These are phyloP conservation scores for Macrosoma leucophasiata DNA, from an alignment of 2,888 invertebrate genomes.

Conservation along the genomic window DNA sequence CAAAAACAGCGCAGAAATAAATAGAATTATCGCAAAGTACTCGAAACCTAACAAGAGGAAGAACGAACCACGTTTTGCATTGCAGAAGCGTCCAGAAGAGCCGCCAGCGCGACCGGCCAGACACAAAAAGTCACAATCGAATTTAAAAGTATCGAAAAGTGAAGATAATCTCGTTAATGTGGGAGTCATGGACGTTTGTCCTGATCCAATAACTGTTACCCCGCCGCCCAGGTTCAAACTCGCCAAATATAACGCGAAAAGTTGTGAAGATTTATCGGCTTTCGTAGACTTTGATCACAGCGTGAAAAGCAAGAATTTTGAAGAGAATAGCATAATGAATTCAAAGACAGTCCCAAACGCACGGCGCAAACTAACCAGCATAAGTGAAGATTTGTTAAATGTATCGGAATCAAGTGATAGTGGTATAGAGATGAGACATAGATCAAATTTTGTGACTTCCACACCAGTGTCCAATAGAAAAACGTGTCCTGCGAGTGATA, in stretches of 20 bases:
- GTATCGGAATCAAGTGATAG: constrained; percentile 47
- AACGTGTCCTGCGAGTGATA: constrained; percentile 49
- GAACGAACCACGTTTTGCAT: constrained; percentile 42
- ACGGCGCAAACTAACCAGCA: constrained; percentile 47
- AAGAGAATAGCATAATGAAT: constrained; percentile 61
- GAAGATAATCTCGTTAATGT: constrained; percentile 59
- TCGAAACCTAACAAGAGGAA: constrained; percentile 60
- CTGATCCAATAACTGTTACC: constrained; percentile 38
- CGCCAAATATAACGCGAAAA: constrained; percentile 58
- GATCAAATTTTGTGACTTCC: constrained; percentile 49
- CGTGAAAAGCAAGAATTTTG: constrained; percentile 57
- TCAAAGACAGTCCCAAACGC: constrained; percentile 38
- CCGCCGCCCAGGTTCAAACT: constrained; percentile 35
- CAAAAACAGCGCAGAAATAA: constrained; percentile 72
- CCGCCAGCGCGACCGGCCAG: constrained; percentile 55
- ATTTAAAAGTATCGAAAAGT: constrained; percentile 53
- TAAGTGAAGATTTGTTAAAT: constrained; percentile 46
- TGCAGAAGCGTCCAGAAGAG: constrained; percentile 35
- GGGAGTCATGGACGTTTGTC: constrained; percentile 47
- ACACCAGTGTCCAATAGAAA: constrained; percentile 58
- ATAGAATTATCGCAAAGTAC: constrained; percentile 73
- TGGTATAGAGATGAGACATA: constrained; percentile 45
- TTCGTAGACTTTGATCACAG: constrained; percentile 53
- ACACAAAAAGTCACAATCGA: constrained; percentile 36
- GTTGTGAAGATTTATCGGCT: constrained; percentile 61